A percentile compares a stretch with the other conserved stretches of the same genome.
These are phyloP conservation scores for Rhopalosiphum nymphaeae DNA, from an alignment of 2,888 invertebrate genomes.

Conservation along the genomic window DNA sequence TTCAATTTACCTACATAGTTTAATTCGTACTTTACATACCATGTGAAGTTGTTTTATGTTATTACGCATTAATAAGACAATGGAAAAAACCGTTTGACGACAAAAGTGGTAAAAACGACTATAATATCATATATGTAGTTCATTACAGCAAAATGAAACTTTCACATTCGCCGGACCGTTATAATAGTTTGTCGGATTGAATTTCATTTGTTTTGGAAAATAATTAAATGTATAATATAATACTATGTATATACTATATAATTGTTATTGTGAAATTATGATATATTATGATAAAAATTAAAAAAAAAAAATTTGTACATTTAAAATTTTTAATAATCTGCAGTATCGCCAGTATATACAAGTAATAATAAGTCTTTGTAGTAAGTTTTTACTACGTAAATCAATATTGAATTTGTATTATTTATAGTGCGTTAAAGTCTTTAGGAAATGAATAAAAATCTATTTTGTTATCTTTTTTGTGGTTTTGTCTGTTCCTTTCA, in stretches of 20 bases:
- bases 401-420: not conserved
- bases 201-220: not conserved
- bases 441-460: not conserved
- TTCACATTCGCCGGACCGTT: slow-evolving; percentile 50
- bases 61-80: slow-evolving; percentile 36
- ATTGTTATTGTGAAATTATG: not conserved
- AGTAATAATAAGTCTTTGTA: not conserved
- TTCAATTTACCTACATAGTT: not conserved
- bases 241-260: not conserved
- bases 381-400: too few species aligned
- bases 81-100: slow-evolving; percentile 41
- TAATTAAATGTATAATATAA: not conserved
- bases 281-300: not conserved
- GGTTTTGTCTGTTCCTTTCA: not conserved
- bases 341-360: not conserved
- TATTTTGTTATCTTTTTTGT: not conserved
- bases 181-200: not conserved
- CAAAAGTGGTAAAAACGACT: slow-evolving; percentile 49
- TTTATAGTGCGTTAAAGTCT: slow-evolving; percentile 42
- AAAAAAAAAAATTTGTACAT: too few species aligned
- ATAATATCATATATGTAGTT: slow-evolving; percentile 15
- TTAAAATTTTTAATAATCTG: slow-evolving; percentile 2
- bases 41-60: slow-evolving; percentile 17
- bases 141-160: slow-evolving; percentile 43
- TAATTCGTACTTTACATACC: not conserved